Evolutionary conservation across 2,113 vertebrate genomes (phyloP), one percentile per base, ranked within the genome.

Genomic region (Pyxicephalus adspersus): DNA sequence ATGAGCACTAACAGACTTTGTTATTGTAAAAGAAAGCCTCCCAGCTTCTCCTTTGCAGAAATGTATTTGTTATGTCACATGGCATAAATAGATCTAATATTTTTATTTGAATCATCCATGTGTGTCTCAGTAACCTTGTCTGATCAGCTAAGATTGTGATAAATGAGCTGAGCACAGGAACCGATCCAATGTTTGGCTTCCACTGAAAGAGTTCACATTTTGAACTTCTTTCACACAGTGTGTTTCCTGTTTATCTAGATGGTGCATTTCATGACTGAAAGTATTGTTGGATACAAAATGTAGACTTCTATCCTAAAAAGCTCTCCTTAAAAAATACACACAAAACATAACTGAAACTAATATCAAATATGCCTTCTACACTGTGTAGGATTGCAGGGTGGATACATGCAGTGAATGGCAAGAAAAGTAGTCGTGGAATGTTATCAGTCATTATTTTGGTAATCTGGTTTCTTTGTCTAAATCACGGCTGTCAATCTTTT

Each of bases 161-260:
- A 79, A 79, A 68, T 79, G 9, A 23, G 61, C 76, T 70, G 65
- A 29, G 29, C 22, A 29, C 57, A 70, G 65, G 77, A 79, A 79
- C 77, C 70, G 64, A 64, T 68, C 77, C 70, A 79, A 79, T 67
- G 34, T 68, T 79, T 70, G 77, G 64, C 77, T 68, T 70, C 54
- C 45, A 50, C 65, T 79, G 54, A 70, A 79, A 68, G 77, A 34
- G 66, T 61, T 70, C 65, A 70, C 64, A 65, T 23, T 79, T 38
- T 70, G 52, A 79, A 79, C 65, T 61, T 55, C 31, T 50, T 70
- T 50, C 26, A 70, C 55, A 79, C 52, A 79, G 52, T 67, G 23
- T 79, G 76, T 79, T 68, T 79, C 76, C 64, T 79, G 77, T 70
- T 79, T 78, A 55, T 57, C 52, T 57, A 52, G 64, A 57, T 15